Conservation (phyloP, 1,140 invertebrate genomes). For the Microplitis mediator region DNA sequence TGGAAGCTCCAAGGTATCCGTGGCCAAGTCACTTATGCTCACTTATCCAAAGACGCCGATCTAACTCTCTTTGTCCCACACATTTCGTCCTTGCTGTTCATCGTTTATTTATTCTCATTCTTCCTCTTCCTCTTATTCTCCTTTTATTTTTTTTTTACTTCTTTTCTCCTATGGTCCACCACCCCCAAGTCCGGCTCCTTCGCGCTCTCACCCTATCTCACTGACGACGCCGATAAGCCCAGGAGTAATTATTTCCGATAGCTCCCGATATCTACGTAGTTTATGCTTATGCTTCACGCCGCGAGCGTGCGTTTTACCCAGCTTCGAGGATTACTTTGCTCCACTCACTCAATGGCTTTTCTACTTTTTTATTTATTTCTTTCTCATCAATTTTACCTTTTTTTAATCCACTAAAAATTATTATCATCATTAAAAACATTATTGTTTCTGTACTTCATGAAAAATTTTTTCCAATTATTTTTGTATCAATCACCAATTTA, state of each 20-base stretch:
- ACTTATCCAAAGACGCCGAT: conserved; percentile 47
- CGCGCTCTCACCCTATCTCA: conserved; percentile 19
- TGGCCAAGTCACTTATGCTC: conserved; percentile 52
- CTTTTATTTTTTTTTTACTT: conserved; percentile 9
- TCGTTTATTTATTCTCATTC: conserved; percentile 12
- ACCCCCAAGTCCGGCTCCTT: conserved; percentile 23
- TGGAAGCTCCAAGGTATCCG: conserved; percentile 54
- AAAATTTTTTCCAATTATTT: too few species aligned
- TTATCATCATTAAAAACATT: neutral
- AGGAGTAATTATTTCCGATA: conserved; percentile 60
- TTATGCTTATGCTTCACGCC: conserved; percentile 51
- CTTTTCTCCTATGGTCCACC: conserved; percentile 16
- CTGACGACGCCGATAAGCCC: conserved; percentile 46
- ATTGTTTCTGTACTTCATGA: neutral
- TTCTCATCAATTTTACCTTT: neutral
- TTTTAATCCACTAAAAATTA: neutral
- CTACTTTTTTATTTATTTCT: neutral
- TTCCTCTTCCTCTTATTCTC: conserved; percentile 3
- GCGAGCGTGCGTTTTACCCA: neutral
- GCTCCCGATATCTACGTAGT: conserved; percentile 41
- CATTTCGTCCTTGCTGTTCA: neutral
- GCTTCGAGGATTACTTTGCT: conserved; percentile 18
- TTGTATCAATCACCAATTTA: too few species aligned
- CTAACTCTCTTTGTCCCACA: neutral
- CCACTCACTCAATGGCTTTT: neutral